Evolutionary conservation across 2,113 vertebrate genomes (phyloP).

Genomic region (Dasyurus viverrinus): DNA sequence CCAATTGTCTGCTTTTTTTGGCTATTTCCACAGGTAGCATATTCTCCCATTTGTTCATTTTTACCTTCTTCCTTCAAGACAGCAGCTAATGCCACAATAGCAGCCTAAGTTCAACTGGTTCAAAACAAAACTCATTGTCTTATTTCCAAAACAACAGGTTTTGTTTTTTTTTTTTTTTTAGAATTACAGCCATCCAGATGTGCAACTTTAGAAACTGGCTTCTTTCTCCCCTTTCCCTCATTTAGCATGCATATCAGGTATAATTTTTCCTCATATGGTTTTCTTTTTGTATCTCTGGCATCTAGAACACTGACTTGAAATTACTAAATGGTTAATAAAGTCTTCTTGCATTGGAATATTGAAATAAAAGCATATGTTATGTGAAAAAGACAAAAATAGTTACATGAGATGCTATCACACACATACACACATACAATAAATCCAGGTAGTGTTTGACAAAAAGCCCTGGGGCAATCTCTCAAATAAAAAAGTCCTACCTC

Average conservation of each 20-base stretch:
- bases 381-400: neutral
- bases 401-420: neutral
- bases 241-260: neutral
- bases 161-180: neutral
- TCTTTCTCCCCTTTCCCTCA: neutral
- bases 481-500: neutral
- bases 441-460: neutral
- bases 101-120: neutral
- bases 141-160: neutral
- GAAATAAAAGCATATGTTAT: neutral
- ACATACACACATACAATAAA: neutral
- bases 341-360: neutral
- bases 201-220: neutral
- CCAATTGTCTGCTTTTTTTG: neutral
- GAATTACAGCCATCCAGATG: neutral
- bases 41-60: neutral
- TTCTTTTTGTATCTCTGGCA: neutral
- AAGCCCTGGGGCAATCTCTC: neutral
- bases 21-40: neutral
- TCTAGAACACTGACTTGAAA: neutral
- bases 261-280: neutral
- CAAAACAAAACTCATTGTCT: neutral
- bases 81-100: neutral
- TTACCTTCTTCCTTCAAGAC: neutral
- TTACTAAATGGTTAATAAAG: neutral